Conservation (phyloP, 2,113 vertebrate genomes). For the Etia nguti region DNA sequence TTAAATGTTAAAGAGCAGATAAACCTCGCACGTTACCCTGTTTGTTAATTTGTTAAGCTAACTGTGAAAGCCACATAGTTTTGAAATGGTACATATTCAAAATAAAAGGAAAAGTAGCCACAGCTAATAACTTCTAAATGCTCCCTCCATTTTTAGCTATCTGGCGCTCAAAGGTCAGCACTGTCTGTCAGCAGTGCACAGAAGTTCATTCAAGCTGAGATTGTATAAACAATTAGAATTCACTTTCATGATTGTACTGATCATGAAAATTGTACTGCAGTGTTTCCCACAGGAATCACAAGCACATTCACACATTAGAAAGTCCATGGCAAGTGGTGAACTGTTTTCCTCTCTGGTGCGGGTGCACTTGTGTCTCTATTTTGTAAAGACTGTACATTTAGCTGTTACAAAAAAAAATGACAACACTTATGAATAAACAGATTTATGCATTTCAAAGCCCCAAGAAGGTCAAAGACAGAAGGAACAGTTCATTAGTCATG, state of each 20-base stretch:
- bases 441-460: too few relatives aligned
- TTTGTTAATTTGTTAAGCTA: neutral
- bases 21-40: neutral
- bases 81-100: neutral
- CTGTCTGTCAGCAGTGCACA: neutral
- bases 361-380: too few relatives aligned
- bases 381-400: too few relatives aligned
- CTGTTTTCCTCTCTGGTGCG: too few relatives aligned
- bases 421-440: too few relatives aligned
- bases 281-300: neutral
- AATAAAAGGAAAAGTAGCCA: neutral
- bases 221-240: neutral
- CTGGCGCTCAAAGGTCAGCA: neutral
- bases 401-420: too few relatives aligned
- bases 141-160: neutral
- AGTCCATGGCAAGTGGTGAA: neutral
- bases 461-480: neutral
- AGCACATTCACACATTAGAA: neutral
- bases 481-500: neutral
- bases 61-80: neutral
- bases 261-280: neutral
- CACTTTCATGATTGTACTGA: neutral
- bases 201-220: neutral
- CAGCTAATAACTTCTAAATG: neutral
- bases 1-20: neutral